Evolutionary conservation across 2,113 vertebrate species (phyloP).

Genomic region (Psittacara wagleri): DNA sequence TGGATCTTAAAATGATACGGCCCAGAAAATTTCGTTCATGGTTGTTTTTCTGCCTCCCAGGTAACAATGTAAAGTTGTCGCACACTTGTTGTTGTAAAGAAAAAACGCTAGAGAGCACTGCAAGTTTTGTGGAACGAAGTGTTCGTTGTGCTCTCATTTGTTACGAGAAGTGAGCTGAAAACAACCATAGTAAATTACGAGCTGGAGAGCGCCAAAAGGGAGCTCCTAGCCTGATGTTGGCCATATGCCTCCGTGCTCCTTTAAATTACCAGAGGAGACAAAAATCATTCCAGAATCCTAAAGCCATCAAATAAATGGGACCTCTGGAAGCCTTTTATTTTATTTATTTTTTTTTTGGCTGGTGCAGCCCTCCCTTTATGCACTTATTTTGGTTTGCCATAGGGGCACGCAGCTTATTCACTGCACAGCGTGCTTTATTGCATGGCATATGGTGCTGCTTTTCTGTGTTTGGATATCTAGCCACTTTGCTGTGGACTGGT

Average conservation of each 20-base stretch:
- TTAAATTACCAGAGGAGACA: background rate
- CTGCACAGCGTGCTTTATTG: background rate
- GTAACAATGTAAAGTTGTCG: background rate
- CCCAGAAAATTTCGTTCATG: background rate
- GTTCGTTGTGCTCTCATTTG: background rate
- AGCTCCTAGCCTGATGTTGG: background rate
- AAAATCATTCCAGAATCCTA: background rate
- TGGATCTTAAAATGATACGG: background rate
- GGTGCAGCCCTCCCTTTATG: background rate
- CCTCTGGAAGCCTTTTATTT: background rate
- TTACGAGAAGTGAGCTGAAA: background rate
- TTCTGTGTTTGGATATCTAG: background rate
- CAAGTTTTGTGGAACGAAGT: background rate
- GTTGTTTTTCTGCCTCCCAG: background rate
- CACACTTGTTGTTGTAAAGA: background rate
- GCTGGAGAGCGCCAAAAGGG: background rate
- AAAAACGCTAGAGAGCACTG: background rate
- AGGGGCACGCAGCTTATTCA: background rate
- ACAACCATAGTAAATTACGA: rapidly evolving
- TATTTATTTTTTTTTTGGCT: background rate
- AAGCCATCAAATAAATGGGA: background rate
- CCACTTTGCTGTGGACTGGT: background rate
- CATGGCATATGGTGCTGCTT: background rate
- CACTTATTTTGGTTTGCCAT: background rate
- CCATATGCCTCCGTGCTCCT: background rate